phyloP scores from a whole-genome alignment of 2,888 invertebrate species.

The Ophioninae sp. region DNA sequence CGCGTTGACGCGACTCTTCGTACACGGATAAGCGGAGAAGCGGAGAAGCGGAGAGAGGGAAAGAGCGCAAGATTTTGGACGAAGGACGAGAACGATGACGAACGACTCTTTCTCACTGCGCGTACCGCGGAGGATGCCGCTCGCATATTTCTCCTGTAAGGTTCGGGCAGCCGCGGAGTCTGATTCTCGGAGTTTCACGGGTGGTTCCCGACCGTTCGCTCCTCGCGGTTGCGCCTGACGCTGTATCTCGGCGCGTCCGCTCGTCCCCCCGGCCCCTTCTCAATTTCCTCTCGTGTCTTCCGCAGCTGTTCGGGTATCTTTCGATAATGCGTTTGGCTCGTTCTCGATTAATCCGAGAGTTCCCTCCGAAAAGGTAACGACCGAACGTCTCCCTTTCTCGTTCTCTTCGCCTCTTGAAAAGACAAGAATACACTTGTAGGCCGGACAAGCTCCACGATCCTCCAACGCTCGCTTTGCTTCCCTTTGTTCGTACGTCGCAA shows the following conservation, averaged over 20 bases:
- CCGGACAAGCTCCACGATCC: too few relatives aligned
- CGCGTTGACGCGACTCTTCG: not conserved
- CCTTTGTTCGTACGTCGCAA: not conserved
- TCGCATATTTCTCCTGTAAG: constrained; percentile 27
- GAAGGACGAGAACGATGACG: constrained; percentile 42
- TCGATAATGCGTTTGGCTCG: constrained; percentile 79
- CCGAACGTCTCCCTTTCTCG: not conserved
- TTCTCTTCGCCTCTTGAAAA: not conserved
- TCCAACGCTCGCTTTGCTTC: not conserved
- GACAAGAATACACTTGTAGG: too few relatives aligned
- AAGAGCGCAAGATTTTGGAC: constrained; percentile 40
- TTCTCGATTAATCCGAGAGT: constrained; percentile 77
- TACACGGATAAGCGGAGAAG: not conserved
- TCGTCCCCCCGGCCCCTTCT: constrained; percentile 65
- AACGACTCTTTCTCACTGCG: constrained; percentile 58
- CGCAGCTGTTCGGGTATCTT: not conserved
- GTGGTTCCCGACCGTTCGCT: constrained; percentile 50
- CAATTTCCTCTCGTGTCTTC: constrained; percentile 68
- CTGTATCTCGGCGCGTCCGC: constrained; percentile 66
- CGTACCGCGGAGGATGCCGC: constrained; percentile 41
- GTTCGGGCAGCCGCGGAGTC: constrained; percentile 62
- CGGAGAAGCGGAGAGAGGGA: not conserved
- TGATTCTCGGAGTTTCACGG: constrained; percentile 71
- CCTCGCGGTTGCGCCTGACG: constrained; percentile 60
- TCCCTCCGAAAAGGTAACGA: constrained; percentile 8